Percentiles rank a stretch among this genome's conserved stretches.
phyloP scores from a whole-genome alignment of 2,888 invertebrate genomes.

The Caradrina kadenii region DNA sequence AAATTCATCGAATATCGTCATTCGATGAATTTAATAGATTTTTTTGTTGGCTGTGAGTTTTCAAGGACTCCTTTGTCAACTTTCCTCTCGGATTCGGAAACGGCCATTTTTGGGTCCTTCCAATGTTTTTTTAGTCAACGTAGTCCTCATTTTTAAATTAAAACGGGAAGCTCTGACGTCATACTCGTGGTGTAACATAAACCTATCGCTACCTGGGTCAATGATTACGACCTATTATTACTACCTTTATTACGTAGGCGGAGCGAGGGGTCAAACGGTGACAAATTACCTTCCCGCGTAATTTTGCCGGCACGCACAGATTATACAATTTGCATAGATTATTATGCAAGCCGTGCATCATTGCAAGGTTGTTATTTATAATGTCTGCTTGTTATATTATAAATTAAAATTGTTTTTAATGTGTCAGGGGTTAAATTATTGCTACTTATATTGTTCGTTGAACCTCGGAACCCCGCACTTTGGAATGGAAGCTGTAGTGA shows the following conservation, averaged over 20 bases:
- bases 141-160: not conserved
- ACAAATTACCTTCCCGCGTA: constrained; percentile 62
- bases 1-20: too few relatives aligned
- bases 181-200: constrained; percentile 35
- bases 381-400: constrained; percentile 16
- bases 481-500: not conserved
- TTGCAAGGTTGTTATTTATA: constrained; percentile 15
- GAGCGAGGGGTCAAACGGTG: constrained; percentile 59
- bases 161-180: constrained; percentile 29
- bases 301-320: constrained; percentile 55
- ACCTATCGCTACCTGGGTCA: constrained; percentile 25
- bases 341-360: constrained; percentile 42
- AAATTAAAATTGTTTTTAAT: constrained; percentile 16
- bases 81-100: not conserved
- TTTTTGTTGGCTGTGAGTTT: not conserved
- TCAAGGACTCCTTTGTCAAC: not conserved
- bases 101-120: not conserved
- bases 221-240: constrained; percentile 52
- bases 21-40: too few relatives aligned
- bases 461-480: not conserved
- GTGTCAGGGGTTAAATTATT: not conserved
- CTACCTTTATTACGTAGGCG: constrained; percentile 31
- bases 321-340: constrained; percentile 65
- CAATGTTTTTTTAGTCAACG: not conserved
- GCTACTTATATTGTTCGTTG: not conserved